Evolutionary conservation across 2,797 vertebrate genomes (phyloP).

Genomic region (Gadopsis marmoratus): DNA sequence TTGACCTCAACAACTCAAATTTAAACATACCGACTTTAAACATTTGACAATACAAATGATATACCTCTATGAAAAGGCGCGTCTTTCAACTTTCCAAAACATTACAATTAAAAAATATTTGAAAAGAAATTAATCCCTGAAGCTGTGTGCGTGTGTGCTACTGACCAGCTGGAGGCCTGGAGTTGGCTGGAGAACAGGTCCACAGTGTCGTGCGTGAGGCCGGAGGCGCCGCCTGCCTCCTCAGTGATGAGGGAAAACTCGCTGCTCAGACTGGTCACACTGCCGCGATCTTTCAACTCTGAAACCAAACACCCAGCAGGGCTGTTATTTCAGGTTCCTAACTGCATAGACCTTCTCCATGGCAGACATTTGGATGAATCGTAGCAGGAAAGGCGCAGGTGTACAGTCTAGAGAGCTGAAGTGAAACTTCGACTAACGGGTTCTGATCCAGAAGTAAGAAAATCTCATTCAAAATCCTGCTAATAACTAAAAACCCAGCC

Average conservation of each 20-base stretch:
- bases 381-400: too few species aligned
- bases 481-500: too few species aligned
- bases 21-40: neutral
- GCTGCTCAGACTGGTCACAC: constrained; percentile 95
- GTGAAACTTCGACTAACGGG: neutral
- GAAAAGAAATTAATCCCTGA: neutral
- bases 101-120: neutral
- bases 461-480: neutral
- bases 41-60: neutral
- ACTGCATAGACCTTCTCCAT: neutral
- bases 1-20: neutral
- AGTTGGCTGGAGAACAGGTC: constrained; percentile 88
- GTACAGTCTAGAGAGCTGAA: neutral
- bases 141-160: constrained; percentile 38
- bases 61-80: too few species aligned
- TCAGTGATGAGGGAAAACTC: constrained; percentile 96
- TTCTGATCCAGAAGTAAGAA: neutral
- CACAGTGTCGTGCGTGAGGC: constrained; percentile 87
- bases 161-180: constrained; percentile 84
- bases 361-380: neutral
- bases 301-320: constrained; percentile 30
- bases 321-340: neutral
- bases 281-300: constrained; percentile 93
- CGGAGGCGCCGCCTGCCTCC: constrained; percentile 87
- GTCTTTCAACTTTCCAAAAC: neutral